These are phyloP conservation scores for Ptychadena robeensis DNA, from an alignment of 2,797 vertebrate genomes.

Conservation along the genomic window DNA sequence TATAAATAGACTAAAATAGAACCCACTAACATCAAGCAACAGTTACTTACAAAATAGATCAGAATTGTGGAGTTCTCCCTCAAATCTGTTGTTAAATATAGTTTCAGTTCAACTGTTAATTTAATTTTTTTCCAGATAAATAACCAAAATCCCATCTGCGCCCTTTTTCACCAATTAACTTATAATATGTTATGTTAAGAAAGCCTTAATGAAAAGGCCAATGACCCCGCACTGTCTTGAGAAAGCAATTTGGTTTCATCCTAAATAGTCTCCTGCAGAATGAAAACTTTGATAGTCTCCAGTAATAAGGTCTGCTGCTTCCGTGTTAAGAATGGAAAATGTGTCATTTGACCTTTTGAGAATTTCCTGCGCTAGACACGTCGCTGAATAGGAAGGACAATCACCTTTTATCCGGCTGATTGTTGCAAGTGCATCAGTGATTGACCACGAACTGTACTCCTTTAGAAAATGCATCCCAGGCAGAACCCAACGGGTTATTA, in stretches of 20 bases:
- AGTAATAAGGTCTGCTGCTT: constrained; percentile 31
- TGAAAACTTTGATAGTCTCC: constrained; percentile 32
- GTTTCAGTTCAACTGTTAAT: background rate
- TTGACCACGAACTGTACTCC: constrained; percentile 35
- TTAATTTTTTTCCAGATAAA: background rate
- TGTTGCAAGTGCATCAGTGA: constrained; percentile 34
- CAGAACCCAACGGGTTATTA: background rate
- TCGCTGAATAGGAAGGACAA: constrained; percentile 17
- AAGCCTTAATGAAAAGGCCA: constrained; percentile 24
- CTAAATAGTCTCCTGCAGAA: constrained; percentile 31
- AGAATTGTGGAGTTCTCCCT: background rate
- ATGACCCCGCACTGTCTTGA: constrained; percentile 6
- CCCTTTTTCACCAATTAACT: constrained; percentile 30
- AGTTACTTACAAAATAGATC: too few species aligned
- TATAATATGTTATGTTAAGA: constrained; percentile 19
- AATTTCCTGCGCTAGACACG: constrained; percentile 21
- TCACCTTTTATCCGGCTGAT: constrained; percentile 37
- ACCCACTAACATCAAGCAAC: too few species aligned
- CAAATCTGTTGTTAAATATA: background rate
- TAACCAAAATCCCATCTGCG: background rate
- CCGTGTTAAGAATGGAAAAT: constrained; percentile 25
- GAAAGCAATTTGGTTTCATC: constrained; percentile 22
- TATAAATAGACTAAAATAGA: too few species aligned
- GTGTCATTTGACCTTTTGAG: constrained; percentile 46
- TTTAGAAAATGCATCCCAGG: constrained; percentile 3